phyloP scores from a whole-genome alignment of 2,797 vertebrate genomes.

The Chrosomus eos region DNA sequence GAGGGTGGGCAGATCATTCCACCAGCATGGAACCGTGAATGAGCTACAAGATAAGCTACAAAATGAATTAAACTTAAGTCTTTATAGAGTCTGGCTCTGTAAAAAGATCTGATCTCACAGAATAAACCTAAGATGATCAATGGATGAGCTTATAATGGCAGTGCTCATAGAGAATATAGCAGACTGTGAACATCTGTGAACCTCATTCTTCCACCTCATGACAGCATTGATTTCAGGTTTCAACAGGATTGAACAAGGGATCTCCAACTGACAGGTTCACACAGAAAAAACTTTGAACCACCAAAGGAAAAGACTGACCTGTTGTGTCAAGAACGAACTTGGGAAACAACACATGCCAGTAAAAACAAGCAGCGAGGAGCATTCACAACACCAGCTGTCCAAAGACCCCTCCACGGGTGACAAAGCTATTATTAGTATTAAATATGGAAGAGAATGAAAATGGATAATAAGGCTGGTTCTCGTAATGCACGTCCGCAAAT shows the following conservation, averaged over 20 bases:
- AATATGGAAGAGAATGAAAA: constrained; percentile 61
- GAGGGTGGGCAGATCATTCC: too few relatives aligned
- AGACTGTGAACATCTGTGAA: constrained; percentile 11
- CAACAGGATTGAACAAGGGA: constrained; percentile 5
- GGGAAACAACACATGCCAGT: constrained; percentile 53
- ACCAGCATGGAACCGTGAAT: too few relatives aligned
- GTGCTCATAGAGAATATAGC: not conserved
- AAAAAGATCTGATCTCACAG: not conserved
- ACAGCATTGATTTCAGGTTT: constrained; percentile 18
- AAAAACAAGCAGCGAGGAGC: constrained; percentile 48
- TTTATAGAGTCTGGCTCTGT: not conserved
- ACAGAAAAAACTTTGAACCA: constrained; percentile 26
- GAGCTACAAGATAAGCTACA: not conserved
- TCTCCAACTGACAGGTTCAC: constrained; percentile 4
- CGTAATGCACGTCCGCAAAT: constrained; percentile 50
- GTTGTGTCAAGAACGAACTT: constrained; percentile 61
- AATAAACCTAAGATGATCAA: not conserved
- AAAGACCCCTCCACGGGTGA: constrained; percentile 51
- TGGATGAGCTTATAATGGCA: not conserved
- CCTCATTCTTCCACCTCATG: not conserved
- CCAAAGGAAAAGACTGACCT: constrained; percentile 59
- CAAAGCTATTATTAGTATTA: constrained; percentile 71
- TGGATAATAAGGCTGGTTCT: constrained; percentile 27
- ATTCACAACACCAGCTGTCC: constrained; percentile 72
- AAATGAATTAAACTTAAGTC: not conserved